Evolutionary conservation across 53 echinoderm and acorn worm genomes (phyloP).

Genomic region (Apostichopus leukothele): DNA sequence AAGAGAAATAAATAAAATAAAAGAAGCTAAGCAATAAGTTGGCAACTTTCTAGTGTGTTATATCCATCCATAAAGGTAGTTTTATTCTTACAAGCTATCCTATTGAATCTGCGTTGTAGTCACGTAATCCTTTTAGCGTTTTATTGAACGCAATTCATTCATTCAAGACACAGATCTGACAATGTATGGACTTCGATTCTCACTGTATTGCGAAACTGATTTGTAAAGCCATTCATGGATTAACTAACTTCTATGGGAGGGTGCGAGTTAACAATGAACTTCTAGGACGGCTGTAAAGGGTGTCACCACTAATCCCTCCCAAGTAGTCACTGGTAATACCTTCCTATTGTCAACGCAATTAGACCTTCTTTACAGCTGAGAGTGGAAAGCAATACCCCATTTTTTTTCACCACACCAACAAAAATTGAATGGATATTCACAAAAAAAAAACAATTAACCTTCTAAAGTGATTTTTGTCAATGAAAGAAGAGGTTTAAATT

Average conservation of each 20-base stretch:
- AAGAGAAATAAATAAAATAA: too few species aligned
- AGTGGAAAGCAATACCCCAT: neutral
- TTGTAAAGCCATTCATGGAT: neutral
- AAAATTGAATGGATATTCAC: too few species aligned
- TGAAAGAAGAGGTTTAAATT: neutral
- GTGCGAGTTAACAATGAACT: conserved; percentile 34
- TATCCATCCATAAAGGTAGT: too few species aligned
- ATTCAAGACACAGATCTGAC: neutral
- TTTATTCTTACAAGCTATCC: too few species aligned
- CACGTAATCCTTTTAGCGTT: neutral
- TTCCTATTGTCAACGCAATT: neutral
- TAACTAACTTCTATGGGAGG: neutral
- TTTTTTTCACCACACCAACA: too few species aligned
- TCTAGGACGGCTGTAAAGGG: conserved; percentile 16
- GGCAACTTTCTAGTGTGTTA: too few species aligned
- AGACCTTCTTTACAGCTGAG: neutral
- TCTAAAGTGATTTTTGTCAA: too few species aligned
- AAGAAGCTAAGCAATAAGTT: too few species aligned
- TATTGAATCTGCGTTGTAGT: too few species aligned
- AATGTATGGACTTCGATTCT: neutral
- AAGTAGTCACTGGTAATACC: neutral
- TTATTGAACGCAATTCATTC: neutral
- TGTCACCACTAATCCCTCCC: conserved; percentile 15
- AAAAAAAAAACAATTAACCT: too few species aligned
- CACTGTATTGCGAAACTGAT: conserved; percentile 8